Conservation (phyloP, 2,113 vertebrate genomes). For the Pangasianodon gigas region DNA sequence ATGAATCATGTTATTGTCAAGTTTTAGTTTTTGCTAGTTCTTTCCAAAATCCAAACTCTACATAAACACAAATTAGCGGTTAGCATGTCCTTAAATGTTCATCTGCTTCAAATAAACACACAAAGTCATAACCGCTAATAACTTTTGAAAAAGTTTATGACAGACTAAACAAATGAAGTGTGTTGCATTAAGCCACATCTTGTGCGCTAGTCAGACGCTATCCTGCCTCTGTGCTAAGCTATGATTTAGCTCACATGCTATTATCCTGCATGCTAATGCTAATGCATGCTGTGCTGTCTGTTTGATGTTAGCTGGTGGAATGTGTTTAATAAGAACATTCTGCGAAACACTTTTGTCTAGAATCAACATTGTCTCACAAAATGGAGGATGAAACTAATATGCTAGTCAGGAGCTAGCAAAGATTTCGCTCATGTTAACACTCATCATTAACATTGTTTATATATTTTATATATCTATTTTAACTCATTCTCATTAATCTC, state of each 20-base stretch:
- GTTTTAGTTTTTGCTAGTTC: neutral
- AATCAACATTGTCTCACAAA: neutral
- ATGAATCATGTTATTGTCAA: neutral
- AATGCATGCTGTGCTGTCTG: slow-evolving; percentile 11
- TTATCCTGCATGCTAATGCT: slow-evolving; percentile 39
- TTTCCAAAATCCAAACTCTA: neutral
- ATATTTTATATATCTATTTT: neutral
- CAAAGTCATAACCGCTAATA: neutral
- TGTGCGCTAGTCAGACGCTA: neutral
- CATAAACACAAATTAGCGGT: neutral
- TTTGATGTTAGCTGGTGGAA: slow-evolving; percentile 66
- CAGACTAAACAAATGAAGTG: neutral
- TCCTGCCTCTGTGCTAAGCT: neutral
- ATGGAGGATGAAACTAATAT: neutral
- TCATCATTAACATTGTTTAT: neutral
- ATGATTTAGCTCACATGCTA: neutral
- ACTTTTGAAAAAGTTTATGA: neutral
- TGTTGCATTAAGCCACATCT: neutral
- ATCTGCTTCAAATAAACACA: neutral
- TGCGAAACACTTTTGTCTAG: slow-evolving; percentile 43
- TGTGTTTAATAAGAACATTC: slow-evolving; percentile 63
- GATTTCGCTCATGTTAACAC: neutral
- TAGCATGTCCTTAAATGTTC: neutral
- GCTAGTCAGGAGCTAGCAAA: neutral
- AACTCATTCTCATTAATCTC: neutral